Base-by-base conservation (phyloP, 2,113 vertebrate genomes). In the Dipodomys merriami region DNA sequence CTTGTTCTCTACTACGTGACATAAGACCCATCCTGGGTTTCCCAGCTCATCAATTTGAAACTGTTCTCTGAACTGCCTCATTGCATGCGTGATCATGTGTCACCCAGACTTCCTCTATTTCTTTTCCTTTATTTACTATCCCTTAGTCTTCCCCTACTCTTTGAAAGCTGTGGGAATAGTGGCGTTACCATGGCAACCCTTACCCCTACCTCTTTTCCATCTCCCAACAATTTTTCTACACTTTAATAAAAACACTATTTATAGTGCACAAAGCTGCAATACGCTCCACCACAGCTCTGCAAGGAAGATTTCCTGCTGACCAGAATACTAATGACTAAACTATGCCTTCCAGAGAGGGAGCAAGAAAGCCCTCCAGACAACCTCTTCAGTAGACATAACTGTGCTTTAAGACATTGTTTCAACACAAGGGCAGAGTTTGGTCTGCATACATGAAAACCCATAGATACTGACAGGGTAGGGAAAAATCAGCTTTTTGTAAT, bases 201-300 rank as follows among this genome's bases (percentile, higher is more conserved):
- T 82, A 67, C 81, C 92, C 86, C 60, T 49, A 93, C 33, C 44
- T 69, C 92, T 86, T 81, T 94, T 71, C 76, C 39, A 53, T 93
- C 95, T 90, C 91, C 95, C 92, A 94, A 93, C 94, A 69, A 62
- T 93, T 92, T 96, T 91, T 88, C 83, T 89, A 76, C 92, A 90
- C 95, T 97, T 96, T 97, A 97, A 97, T 96, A 96, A 95, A 90
- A 82, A 89, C 64, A 46, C 96, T 96, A 97, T 97, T 96, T 96
- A 93, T 95, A 95, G 94, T 35, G 46, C 15, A 29, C 67, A 77
- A 85, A 72, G 71, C 96, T 77, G 60, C 80, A 60, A 20, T 87
- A 53, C 67, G 62, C 90, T 86, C 68, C 67, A n/a, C 65, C 5
- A 13, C 85, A 30, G 91, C 91, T 93, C 90, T 67, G 93, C 82